Evolutionary conservation across 2,797 vertebrate species (phyloP), one percentile per base, ranked within the genome.

Genomic region (Melanotaenia maccullochi): DNA sequence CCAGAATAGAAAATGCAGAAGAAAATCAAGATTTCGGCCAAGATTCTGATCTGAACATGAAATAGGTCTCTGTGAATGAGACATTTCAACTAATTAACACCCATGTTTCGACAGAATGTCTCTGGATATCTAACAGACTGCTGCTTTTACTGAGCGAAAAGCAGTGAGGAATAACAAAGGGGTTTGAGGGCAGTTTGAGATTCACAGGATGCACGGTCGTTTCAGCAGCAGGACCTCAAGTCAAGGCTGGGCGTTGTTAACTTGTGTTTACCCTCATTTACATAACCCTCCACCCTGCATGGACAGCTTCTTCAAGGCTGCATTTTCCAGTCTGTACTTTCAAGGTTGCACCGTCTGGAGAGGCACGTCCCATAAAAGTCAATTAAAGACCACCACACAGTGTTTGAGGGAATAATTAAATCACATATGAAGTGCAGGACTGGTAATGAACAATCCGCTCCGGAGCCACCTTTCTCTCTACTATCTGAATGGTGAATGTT

Each of bases 351-450:
- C 73, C 75, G 75, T 74, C 71, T 70, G 57, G 14, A 73, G 76
- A 76, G 68, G 70, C 73, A 51, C 47, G 49, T 78, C 78, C 65
- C 59, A 73, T 71, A 81, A 82, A 84, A 83, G 63, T 74, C 78
- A 84, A 84, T 86, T 84, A 78, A 75, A 79, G 44, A 68, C 69
- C 55, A 44, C 66, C 35, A 28, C 58, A 67, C 71, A 16, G 58
- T 68, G 81, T 81, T 82, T 80, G 63, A 88, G 65, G 54, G 82
- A 82, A 82, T 71, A 65, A 83, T 85, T 79, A 79, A 78, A 85
- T 84, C 55, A 63, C 54, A 56, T 70, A 68, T 83, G 61, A 76
- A 55, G 70, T 61, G 72, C 57, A 18, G 54, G n/a, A 65, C 65
- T 54, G 44, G 60, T 80, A 80, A 87, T 75, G 65, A 79, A 64